These are phyloP conservation scores for Brachionichthys hirsutus DNA, from an alignment of 2,113 vertebrate species.

Conservation along the genomic window DNA sequence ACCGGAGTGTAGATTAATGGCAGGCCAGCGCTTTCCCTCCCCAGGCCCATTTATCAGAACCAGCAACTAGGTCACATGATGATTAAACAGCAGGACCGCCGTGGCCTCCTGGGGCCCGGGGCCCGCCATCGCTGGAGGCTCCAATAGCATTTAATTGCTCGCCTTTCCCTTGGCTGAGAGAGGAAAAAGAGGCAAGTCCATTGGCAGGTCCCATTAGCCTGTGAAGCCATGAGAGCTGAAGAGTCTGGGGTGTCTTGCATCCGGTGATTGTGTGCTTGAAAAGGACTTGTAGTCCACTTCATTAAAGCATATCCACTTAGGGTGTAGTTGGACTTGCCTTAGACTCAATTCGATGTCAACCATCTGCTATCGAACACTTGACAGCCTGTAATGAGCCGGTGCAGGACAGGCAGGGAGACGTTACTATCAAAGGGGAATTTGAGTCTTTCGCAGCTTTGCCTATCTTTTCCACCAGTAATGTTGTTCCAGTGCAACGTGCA, in stretches of 20 bases:
- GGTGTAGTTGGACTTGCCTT: constrained; percentile 73
- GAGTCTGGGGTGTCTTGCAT: constrained; percentile 71
- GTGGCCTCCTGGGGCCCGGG: constrained; percentile 71
- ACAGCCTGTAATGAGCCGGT: constrained; percentile 25
- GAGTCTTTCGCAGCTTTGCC: constrained; percentile 12
- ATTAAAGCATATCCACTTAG: constrained; percentile 81
- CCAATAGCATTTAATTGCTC: constrained; percentile 90
- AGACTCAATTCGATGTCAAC: constrained; percentile 19
- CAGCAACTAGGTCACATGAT: constrained; percentile 88
- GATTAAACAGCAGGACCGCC: constrained; percentile 83
- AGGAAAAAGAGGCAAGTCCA: constrained; percentile 80
- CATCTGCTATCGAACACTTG: constrained; percentile 23
- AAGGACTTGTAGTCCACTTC: constrained; percentile 66
- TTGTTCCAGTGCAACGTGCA: too few species aligned
- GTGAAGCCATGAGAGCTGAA: constrained; percentile 68
- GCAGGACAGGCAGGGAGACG: constrained; percentile 16
- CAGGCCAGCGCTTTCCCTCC: constrained; percentile 84
- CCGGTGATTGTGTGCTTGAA: constrained; percentile 52
- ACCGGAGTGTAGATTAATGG: constrained; percentile 94
- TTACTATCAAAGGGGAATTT: constrained; percentile 22
- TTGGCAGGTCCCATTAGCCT: constrained; percentile 88
- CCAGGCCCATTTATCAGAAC: constrained; percentile 91
- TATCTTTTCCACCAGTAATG: background rate
- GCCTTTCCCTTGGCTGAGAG: constrained; percentile 77
- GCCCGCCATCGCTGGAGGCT: constrained; percentile 76